phyloP scores from a whole-genome alignment of 2,888 invertebrate species.

The Cyaniris semiargus region DNA sequence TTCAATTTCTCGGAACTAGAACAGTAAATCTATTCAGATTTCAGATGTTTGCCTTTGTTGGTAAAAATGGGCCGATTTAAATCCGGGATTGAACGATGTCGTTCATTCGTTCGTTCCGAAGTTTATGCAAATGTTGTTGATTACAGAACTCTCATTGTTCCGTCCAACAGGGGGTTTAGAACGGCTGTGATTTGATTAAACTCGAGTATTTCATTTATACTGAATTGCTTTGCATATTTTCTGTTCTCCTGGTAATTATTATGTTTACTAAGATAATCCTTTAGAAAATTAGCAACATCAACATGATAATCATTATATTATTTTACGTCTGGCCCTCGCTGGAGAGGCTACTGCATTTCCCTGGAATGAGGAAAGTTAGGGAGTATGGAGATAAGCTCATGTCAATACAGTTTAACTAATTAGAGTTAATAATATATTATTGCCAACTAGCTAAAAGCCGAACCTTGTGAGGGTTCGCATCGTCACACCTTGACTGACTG shows the following conservation, averaged over 20 bases:
- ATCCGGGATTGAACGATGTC: conserved; percentile 12
- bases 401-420: too few relatives aligned
- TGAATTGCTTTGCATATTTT: background rate
- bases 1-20: conserved; percentile 12
- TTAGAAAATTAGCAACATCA: background rate
- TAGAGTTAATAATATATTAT: too few relatives aligned
- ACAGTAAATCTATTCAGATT: conserved; percentile 6
- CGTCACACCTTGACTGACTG: too few relatives aligned
- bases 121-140: conserved; percentile 8
- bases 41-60: conserved; percentile 12
- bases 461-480: too few relatives aligned
- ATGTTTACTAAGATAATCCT: background rate
- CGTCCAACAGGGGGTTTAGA: background rate
- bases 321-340: too few relatives aligned
- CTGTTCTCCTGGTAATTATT: background rate
- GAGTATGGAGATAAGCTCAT: too few relatives aligned
- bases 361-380: too few relatives aligned
- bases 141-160: background rate
- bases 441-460: too few relatives aligned
- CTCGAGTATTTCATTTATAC: background rate
- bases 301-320: too few relatives aligned
- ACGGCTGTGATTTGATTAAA: background rate
- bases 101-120: background rate
- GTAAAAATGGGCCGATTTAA: background rate
- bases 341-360: too few relatives aligned